These are phyloP conservation scores for Diploscapter pachys DNA, from an alignment of 1,140 invertebrate species.

Conservation along the genomic window DNA sequence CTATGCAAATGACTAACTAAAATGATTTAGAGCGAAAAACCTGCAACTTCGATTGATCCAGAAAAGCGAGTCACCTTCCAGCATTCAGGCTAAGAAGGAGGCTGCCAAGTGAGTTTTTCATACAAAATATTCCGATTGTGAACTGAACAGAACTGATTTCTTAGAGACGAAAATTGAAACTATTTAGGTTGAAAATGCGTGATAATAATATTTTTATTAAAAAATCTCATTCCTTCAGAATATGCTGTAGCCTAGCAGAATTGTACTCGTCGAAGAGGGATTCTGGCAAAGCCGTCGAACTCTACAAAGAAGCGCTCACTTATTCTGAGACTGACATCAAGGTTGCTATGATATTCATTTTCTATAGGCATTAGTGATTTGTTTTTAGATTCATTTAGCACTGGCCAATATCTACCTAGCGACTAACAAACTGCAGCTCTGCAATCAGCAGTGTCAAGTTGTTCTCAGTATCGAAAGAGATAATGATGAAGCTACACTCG, in stretches of 20 bases:
- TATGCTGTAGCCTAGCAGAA: slow-evolving; percentile 71
- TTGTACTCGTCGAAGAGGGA: slow-evolving; percentile 67
- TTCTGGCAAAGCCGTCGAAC: slow-evolving; percentile 54
- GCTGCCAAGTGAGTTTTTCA: slow-evolving; percentile 61
- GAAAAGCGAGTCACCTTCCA: slow-evolving; percentile 51
- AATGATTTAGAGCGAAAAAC: slow-evolving; percentile 59
- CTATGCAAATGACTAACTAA: neutral
- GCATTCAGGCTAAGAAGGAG: slow-evolving; percentile 64
- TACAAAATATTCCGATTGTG: slow-evolving; percentile 4
- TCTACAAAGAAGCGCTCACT: slow-evolving; percentile 79
- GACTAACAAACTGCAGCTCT: slow-evolving; percentile 69
- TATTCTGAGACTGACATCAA: slow-evolving; percentile 74
- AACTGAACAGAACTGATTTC: too few species aligned
- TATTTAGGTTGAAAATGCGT: too few species aligned
- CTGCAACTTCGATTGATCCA: slow-evolving; percentile 58
- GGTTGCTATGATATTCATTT: slow-evolving; percentile 59
- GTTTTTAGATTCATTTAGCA: neutral
- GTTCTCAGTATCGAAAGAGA: slow-evolving; percentile 79
- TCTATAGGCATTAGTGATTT: too few species aligned
- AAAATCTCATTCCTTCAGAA: slow-evolving; percentile 59
- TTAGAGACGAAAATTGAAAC: too few species aligned
- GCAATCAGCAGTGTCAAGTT: slow-evolving; percentile 78
- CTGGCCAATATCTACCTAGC: slow-evolving; percentile 25
- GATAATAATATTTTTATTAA: too few species aligned
- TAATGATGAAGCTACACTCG: slow-evolving; percentile 82